Conservation (phyloP, 1,140 invertebrate genomes). For the Ceratitis capitata region DNA sequence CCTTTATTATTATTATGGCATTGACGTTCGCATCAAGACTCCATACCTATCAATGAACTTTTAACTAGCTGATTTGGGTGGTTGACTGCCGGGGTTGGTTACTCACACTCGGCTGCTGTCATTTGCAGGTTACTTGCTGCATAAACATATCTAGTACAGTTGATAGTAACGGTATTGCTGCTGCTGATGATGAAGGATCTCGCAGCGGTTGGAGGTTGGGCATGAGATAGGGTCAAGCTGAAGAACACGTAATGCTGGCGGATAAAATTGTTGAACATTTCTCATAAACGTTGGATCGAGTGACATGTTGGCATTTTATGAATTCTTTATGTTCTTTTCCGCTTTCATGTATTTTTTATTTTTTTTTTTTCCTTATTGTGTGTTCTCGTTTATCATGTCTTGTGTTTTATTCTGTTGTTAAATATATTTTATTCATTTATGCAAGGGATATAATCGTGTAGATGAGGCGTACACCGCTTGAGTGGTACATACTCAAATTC, state of each 20-base stretch:
- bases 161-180: not conserved
- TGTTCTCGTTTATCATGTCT: not conserved
- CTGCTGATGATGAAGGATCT: not conserved
- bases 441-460: not conserved
- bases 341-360: too few species aligned
- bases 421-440: not conserved
- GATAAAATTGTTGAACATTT: conserved; percentile 28
- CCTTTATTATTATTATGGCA: conserved; percentile 30
- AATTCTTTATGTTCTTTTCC: conserved; percentile 24
- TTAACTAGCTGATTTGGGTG: too few species aligned
- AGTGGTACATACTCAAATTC: not conserved
- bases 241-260: conserved; percentile 19
- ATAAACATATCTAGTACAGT: too few species aligned
- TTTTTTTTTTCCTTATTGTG: not conserved
- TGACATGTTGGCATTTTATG: conserved; percentile 26
- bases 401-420: not conserved
- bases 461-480: not conserved
- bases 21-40: conserved; percentile 25
- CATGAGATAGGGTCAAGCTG: not conserved
- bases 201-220: not conserved
- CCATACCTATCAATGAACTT: not conserved
- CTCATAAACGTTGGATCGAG: conserved; percentile 24
- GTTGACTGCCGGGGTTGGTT: not conserved
- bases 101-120: not conserved
- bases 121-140: not conserved